Evolutionary conservation across 1,140 invertebrate genomes (phyloP).

Genomic region (Caenorhabditis remanei): DNA sequence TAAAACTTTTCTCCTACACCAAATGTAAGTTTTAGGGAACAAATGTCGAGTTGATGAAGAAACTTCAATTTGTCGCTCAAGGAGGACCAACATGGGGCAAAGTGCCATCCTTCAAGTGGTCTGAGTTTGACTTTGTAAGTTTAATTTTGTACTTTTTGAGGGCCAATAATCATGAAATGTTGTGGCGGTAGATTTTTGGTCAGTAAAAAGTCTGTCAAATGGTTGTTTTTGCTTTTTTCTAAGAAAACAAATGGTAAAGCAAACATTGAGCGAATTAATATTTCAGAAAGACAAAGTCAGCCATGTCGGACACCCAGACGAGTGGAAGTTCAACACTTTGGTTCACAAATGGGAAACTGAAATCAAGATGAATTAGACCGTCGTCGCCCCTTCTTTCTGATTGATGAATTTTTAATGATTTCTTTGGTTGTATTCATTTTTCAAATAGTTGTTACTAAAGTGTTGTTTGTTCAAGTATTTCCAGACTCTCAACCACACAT

Average conservation of each 20-base stretch:
- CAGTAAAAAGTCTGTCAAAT: neutral
- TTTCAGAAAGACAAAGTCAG: slow-evolving; percentile 69
- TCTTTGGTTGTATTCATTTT: neutral
- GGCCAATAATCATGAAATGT: neutral
- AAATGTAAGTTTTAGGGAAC: slow-evolving; percentile 77
- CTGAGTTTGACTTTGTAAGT: slow-evolving; percentile 66
- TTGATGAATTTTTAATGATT: slow-evolving; percentile 1
- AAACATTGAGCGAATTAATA: neutral
- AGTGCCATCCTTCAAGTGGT: slow-evolving; percentile 72
- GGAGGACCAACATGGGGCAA: slow-evolving; percentile 81
- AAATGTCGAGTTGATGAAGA: slow-evolving; percentile 76
- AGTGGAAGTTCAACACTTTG: slow-evolving; percentile 70
- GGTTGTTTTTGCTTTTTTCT: slow-evolving; percentile 10
- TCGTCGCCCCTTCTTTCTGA: neutral
- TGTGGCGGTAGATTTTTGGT: neutral
- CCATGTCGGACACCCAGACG: slow-evolving; percentile 71
- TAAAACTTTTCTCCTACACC: slow-evolving; percentile 64
- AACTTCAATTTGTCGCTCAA: slow-evolving; percentile 81
- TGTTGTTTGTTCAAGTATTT: slow-evolving; percentile 26
- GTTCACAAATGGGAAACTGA: slow-evolving; percentile 72
- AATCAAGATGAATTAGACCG: slow-evolving; percentile 7
- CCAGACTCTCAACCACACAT: neutral
- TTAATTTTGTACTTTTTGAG: neutral
- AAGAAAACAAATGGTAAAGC: no score
- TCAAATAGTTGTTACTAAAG: slow-evolving; percentile 33